Base-by-base conservation (phyloP, 37 sponge, comb jelly and placozoan genomes). In the Aphrocallistes beatrix region DNA sequence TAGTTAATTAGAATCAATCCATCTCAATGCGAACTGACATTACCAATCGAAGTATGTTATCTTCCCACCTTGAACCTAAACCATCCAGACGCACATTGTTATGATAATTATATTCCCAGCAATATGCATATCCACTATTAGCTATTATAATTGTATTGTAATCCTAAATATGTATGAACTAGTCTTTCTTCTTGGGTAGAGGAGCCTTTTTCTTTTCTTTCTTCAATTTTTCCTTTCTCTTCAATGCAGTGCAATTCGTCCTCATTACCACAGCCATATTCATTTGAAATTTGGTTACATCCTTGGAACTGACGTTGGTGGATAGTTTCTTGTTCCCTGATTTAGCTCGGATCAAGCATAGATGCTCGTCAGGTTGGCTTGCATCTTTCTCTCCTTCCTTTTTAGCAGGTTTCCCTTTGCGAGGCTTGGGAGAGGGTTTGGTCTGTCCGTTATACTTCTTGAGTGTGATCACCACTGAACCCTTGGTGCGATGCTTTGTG, bases 171-270 rank as follows among this genome's bases (percentile, higher is more conserved):
- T n/a, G n/a, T n/a, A n/a, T n/a, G n/a, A n/a, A n/a, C n/a, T n/a
- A 60, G 3, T 60, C 75, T 13, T 60, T 60, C n/a, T 60, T 60
- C 75, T 21, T 19, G 10, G 10, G 10, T 60, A 30, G 21, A 28
- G 75, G 75, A 28, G n/a, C 75, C n/a, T 60, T 60, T 13, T 60
- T 60, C 75, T 60, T 60, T 28, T 60, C 75, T 60, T 60, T 60
- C 75, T 60, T 60, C 21, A 60, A 60, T 30, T 60, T 60, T 60
- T 60, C 75, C 75, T 60, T 60, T 60, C 75, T 19, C n/a, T 60
- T 60, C 75, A 60, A 32, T 25, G 75, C 75, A 60, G 75, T 60
- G 75, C 75, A 60, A 13, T 60, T 60, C n/a, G 75, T 6, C 25
- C 75, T 21, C 75, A 60, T 60, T 6, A 60, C 32, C 10, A 30